Base-by-base conservation (phyloP, 1,140 invertebrate genomes). In the Chlorops oryzae region DNA sequence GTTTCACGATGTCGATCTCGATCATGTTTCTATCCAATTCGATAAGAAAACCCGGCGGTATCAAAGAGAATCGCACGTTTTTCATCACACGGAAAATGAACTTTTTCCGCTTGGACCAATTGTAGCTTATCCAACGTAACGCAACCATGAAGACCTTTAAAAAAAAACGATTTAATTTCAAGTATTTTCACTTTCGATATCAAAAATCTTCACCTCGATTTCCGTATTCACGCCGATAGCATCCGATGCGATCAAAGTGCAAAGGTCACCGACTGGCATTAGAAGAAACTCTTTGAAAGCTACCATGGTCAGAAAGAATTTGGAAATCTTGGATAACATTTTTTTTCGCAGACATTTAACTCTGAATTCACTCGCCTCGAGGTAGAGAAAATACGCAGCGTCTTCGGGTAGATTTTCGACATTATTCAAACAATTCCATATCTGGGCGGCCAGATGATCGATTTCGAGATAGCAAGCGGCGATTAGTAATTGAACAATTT, bases 11-110 rank as follows among this genome's bases (percentile, higher is more conserved):
- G n/a, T n/a, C n/a, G n/a, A n/a, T n/a, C n/a, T n/a, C n/a, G n/a
- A n/a, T n/a, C n/a, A n/a, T 80, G 55, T 83, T 84, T 28, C 83
- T 73, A 51, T 81, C 80, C 21, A 87, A 80, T 35, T 86, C 82
- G 2, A 86, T 79, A 5, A 87, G 73, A 59, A 86, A 84, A 81
- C 84, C 84, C 0, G 83, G 81, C 0, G 84, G 80, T 52, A 88
- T 83, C 17, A 86, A 74, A 0, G 83, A 82, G 56, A 88, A 88
- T 34, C 85, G 75, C 0, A 89, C 78, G 55, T 82, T 85, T 3
- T 73, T 72, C 58, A 86, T 72, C 2, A 86, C 72, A 18, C 81
- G 74, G 2, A 80, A 63, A 27, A 81, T 73, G 46, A 75, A 57
- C 18, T 72, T 56, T 5, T 77, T 74, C 27, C 86, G 74, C 2